Base-by-base conservation (phyloP, 2,888 invertebrate species). In the Polia nebulosa region DNA sequence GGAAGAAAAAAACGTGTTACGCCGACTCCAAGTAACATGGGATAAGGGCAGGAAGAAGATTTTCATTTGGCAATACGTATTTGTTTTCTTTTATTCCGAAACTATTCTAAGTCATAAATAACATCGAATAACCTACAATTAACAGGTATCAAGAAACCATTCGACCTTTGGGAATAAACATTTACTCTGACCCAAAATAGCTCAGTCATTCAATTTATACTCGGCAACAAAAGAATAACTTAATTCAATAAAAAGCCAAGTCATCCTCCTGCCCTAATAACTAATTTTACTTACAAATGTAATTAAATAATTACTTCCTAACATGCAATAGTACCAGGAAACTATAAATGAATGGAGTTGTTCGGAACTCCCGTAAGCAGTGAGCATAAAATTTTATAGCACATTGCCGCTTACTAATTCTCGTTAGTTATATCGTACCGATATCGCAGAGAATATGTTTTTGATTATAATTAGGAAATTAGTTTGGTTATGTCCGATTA, bases 381-480 rank as follows among this genome's bases (percentile, higher is more conserved):
- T 44, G 41, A 58, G 29, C 58, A 47, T 66, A 58, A 65, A 58
- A 53, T 72, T 53, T 72, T 72, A 66, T 66, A 47, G 58, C 47
- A 2, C 34, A 9, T 47, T 53, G n/a, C 32, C 29, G 45, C 34
- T 65, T 7, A 53, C 17, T 72, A 17, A 25, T 58, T 29, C 39
- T 34, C 27, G 17, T 64, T 63, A 51, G 39, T 49, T 44, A 13
- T 27, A 15, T 22, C 20, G 56, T 53, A 22, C 58, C 47, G 59
- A 61, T 60, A 22, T 11, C 1, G 47, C 9, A 9, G 57, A 52
- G 34, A 49, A 47, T 22, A 29, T 49, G 29, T 25, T 36, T 56
- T 32, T 25, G 34, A 20, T 44, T 29, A 11, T 58, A 49, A 65
- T 72, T 61, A 27, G 4, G 20, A 29, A 39, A 44, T 59, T 25